Evolutionary conservation across 2,888 invertebrate genomes (phyloP), one percentile per base, ranked within the genome.

Genomic region (Imbricaverruca yamaguchii): DNA sequence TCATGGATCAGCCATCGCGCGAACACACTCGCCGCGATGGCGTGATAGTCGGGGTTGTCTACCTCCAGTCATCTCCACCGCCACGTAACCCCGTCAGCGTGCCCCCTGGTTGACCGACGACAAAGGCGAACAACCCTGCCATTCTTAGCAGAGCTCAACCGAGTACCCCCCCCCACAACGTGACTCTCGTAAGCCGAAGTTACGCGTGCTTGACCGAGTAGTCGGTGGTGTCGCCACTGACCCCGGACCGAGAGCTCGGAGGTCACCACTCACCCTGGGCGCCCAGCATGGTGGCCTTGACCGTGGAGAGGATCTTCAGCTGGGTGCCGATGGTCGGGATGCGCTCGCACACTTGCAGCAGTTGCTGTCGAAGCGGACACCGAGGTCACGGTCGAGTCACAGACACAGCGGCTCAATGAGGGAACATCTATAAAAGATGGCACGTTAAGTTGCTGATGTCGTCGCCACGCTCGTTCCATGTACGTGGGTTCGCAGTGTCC

Each of bases 201-300:
- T 8, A 63, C 39, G 39, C 39, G 21, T 63, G 21, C 63, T 18
- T 11, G 8, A 11, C 63, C 13, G 18, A 63, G 18, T 18, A 15
- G n/a, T 23, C n/a, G 10, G 10, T n/a, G 9, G n/a, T 0, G n/a
- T n/a, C 63, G 8, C 63, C 13, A 8, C 63, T 23, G n/a, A 23
- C 65, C 67, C 61, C 18, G 15, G 67, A 4, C 39, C 1, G 39
- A 39, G 39, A 39, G 39, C 39, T 39, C 39, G 39, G 39, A 39
- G 39, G 39, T 39, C 39, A 39, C 67, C 67, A 67, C 74, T 74
- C 74, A 74, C 74, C 74, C 74, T 74, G 74, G 11, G 74, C 74
- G 1, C 81, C 81, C 79, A 82, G 78, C 82, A 82, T 82, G 11
- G 82, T 82, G 55, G 82, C 82, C 81, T 82, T 82, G 39, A 82